Evolutionary conservation across 2,888 invertebrate genomes (phyloP).

Genomic region (Trachelus troglodyta): DNA sequence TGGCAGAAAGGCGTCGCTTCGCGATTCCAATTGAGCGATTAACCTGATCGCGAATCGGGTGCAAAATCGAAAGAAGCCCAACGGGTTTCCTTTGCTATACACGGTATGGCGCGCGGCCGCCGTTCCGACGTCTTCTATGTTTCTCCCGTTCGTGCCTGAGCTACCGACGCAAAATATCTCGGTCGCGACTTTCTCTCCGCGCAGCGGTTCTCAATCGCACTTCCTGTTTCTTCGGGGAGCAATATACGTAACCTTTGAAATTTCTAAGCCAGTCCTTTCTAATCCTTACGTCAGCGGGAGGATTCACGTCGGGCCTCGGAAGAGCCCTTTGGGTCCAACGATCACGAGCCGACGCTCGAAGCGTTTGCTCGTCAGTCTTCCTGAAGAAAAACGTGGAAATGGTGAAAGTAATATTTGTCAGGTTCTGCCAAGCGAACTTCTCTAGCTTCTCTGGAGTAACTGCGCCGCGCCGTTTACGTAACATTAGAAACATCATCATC

Average conservation of each 20-base stretch:
- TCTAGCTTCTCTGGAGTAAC: neutral
- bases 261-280: neutral
- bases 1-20: neutral
- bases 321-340: neutral
- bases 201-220: conserved; percentile 60
- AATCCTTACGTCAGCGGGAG: neutral
- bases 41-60: neutral
- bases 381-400: neutral
- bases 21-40: neutral
- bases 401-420: neutral
- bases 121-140: conserved; percentile 5
- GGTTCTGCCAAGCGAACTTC: neutral
- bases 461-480: conserved; percentile 41
- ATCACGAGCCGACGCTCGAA: neutral
- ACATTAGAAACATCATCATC: conserved; percentile 52
- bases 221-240: conserved; percentile 53
- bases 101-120: conserved; percentile 18
- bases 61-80: neutral
- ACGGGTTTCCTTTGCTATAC: neutral
- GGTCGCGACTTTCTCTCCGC: conserved; percentile 62
- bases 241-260: neutral
- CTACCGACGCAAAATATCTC: conserved; percentile 53
- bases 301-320: neutral
- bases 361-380: neutral
- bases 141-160: conserved; percentile 19